Percentiles rank a stretch among this genome's conserved stretches.
phyloP scores from a whole-genome alignment of 2,888 invertebrate species.

The Craniophora ligustri region DNA sequence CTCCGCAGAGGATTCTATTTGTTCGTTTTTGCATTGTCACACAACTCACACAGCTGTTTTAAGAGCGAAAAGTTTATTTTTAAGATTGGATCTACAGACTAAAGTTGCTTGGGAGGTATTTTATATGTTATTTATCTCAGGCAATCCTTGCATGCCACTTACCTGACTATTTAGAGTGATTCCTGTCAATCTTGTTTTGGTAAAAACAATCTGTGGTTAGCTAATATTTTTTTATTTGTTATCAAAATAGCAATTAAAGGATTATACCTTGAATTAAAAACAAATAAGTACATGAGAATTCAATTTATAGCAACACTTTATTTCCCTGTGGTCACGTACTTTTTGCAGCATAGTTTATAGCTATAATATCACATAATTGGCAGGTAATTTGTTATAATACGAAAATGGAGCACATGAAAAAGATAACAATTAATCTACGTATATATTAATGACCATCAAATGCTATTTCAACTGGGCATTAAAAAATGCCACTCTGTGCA shows the following conservation, averaged over 20 bases:
- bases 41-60: slow-evolving; percentile 61
- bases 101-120: slow-evolving; percentile 41
- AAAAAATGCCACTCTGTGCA: slow-evolving; percentile 16
- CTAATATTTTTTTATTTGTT: not conserved
- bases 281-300: not conserved
- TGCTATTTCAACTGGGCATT: slow-evolving; percentile 16
- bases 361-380: slow-evolving; percentile 6
- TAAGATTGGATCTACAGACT: slow-evolving; percentile 58
- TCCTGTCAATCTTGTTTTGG: slow-evolving; percentile 18
- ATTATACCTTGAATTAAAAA: not conserved
- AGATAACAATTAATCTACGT: slow-evolving; percentile 25
- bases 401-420: slow-evolving; percentile 8
- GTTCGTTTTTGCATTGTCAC: slow-evolving; percentile 63
- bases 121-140: slow-evolving; percentile 49
- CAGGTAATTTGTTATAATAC: slow-evolving; percentile 5
- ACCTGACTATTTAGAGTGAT: slow-evolving; percentile 11
- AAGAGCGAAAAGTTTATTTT: slow-evolving; percentile 60
- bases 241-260: not conserved
- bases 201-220: not conserved
- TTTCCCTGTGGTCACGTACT: no score
- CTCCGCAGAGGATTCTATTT: slow-evolving; percentile 48
- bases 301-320: not conserved
- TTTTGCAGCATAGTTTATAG: not conserved
- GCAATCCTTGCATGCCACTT: slow-evolving; percentile 40
- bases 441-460: slow-evolving; percentile 27